Conservation (phyloP, 2,797 vertebrate genomes). For the Periophthalmus magnuspinnatus region DNA sequence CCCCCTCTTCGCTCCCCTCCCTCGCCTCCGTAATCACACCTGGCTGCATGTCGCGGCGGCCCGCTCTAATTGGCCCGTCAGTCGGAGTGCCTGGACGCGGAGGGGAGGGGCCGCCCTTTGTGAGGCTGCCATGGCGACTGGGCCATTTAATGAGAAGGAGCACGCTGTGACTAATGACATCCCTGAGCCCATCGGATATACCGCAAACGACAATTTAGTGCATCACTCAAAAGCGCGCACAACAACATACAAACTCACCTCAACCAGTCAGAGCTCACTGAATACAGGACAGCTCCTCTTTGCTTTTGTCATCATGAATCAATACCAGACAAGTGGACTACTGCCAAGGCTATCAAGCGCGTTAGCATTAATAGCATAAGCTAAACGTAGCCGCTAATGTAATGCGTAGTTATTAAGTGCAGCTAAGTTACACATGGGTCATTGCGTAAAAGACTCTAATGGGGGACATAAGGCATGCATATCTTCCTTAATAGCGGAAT, state of each 20-base stretch:
- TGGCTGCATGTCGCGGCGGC: constrained; percentile 72
- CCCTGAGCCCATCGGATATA: constrained; percentile 78
- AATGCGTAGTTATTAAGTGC: constrained; percentile 44
- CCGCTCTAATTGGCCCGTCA: constrained; percentile 82
- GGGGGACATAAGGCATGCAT: constrained; percentile 38
- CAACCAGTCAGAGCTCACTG: constrained; percentile 54
- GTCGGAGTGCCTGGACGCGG: constrained; percentile 57
- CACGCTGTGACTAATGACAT: constrained; percentile 82
- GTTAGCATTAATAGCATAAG: constrained; percentile 35
- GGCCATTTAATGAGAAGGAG: constrained; percentile 78
- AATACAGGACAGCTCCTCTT: constrained; percentile 40
- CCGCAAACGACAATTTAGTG: constrained; percentile 78
- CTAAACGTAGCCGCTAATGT: constrained; percentile 45
- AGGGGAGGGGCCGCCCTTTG: constrained; percentile 68
- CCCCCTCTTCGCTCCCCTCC: constrained; percentile 48
- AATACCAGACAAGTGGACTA: constrained; percentile 50
- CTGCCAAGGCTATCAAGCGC: constrained; percentile 35
- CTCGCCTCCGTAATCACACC: constrained; percentile 74
- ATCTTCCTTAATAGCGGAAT: constrained; percentile 49
- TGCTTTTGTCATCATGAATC: constrained; percentile 50
- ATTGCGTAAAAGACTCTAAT: constrained; percentile 52
- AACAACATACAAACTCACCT: constrained; percentile 62
- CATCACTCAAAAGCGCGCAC: constrained; percentile 66
- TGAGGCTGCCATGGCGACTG: constrained; percentile 79
- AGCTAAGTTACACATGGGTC: constrained; percentile 51